Evolutionary conservation across 2,113 vertebrate species (phyloP), one percentile per base, ranked within the genome.

Genomic region (Callaeas wilsoni): DNA sequence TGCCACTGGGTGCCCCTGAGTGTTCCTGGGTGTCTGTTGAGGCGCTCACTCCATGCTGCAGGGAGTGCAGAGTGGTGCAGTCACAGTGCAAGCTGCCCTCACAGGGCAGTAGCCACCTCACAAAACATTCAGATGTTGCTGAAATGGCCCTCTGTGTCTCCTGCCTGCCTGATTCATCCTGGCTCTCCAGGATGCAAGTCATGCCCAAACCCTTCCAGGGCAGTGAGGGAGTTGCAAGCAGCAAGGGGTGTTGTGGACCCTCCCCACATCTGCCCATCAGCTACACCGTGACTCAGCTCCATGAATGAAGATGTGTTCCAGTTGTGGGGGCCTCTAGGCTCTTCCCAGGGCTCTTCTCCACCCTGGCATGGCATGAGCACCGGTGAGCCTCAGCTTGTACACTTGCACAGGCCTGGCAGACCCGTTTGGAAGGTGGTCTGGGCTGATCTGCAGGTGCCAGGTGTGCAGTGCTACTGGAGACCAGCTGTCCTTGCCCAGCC

Each of bases 331-430:
- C 13, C 15, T 37, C 65, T 37, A 3, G 5, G 25, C 32, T 76
- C 22, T 47, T 81, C 17, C 22, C 30, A 44, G 13, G 29, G 5
- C 41, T 75, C 29, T 27, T 12, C 18, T 57, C 9, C 32, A 52
- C 15, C 15, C 3, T 37, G 59, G 19, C 13, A 39, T 3, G 13
- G 49, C 37, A 56, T 0, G 1, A 92, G n/a, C 50, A 44, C 32
- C 1, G 0, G 29, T 1, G 6, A 44, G 1, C 16, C 32, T 5
- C 0, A 0, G 30, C 30, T 73, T 59, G 13, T 9, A 11, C 49
- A 62, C 26, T 16, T 49, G 42, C 15, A 10, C 12, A 39, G 39
- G 30, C 35, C 55, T 3, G 6, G 17, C 23, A 84, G 37, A 52
- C 12, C 15, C 3, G 0, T 70, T 26, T 53, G 33, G 44, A 44